These are phyloP conservation scores for Girardinichthys multiradiatus DNA, from an alignment of 2,113 vertebrate genomes.

Conservation along the genomic window DNA sequence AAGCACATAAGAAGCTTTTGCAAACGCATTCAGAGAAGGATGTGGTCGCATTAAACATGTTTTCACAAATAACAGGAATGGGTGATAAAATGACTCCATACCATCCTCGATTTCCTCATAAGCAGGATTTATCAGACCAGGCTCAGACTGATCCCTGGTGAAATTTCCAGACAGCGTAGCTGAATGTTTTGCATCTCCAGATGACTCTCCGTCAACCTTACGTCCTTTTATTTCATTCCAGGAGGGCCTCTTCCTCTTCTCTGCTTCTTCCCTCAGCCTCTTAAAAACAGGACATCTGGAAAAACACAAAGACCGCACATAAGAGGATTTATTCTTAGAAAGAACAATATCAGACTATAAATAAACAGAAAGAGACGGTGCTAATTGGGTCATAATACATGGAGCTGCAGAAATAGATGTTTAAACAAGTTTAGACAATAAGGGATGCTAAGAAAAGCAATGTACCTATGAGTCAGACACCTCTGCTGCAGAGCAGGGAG, in stretches of 20 bases:
- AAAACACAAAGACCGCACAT: conserved; percentile 15
- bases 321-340: conserved; percentile 11
- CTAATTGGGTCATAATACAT: conserved; percentile 2
- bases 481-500: conserved; percentile 70
- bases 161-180: conserved; percentile 52
- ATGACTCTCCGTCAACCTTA: conserved; percentile 73
- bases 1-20: not conserved
- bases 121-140: conserved; percentile 89
- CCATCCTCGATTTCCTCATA: conserved; percentile 92
- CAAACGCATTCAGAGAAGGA: not conserved
- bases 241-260: conserved; percentile 80
- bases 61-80: conserved; percentile 4
- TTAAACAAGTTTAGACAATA: not conserved
- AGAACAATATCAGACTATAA: conserved; percentile 6
- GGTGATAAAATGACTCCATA: conserved; percentile 57
- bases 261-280: conserved; percentile 84
- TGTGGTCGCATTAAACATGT: not conserved
- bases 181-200: conserved; percentile 73
- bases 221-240: conserved; percentile 83
- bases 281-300: conserved; percentile 87
- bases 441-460: conserved; percentile 9
- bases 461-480: conserved; percentile 48
- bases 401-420: not conserved
- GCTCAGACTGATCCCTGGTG: conserved; percentile 76
- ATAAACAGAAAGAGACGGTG: not conserved